Evolutionary conservation across 2,113 vertebrate genomes (phyloP), one percentile per base, ranked within the genome.

Genomic region (Corythaeola cristata): DNA sequence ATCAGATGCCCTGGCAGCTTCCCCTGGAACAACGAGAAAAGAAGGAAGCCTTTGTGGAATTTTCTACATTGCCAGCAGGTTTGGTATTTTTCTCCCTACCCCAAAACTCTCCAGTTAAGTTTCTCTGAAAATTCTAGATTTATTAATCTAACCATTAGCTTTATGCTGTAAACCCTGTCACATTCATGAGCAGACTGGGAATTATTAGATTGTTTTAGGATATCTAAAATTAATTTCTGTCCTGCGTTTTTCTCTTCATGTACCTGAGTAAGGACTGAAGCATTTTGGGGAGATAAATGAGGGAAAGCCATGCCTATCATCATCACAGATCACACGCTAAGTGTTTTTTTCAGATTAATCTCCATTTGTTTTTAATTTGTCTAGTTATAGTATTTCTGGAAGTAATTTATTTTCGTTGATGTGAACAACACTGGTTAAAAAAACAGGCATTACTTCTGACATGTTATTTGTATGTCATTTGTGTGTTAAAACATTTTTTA

Each of bases 1-100:
- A 99, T 97, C 99, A 99, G 98, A 98, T 99, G 98, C 99, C 99
- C 97, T 99, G 99, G 99, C 99, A 99, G 97, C 99, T 99, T 88
- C 98, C 99, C 2, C 93, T 99, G 94, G 99, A 99, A 94, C 99
- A 99, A 63, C 98, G 99, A 66, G 99, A 99, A 27, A 99, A 98
- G 95, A 99, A 98, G 95, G 99, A 99, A 97, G 99, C 99, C 97
- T 98, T 97, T 15, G 98, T 99, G 96, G 99, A 99, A 91, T 99
- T 99, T 98, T 99, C 98, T 95, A 99, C 99, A 0, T 98, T 99
- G 98, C 98, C 99, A n/a, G 98, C 99, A 98, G 99, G 99, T 99
- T 96, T 97, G 99, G 59, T 56, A 27, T 60, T 89, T 63, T 63
- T 32, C 15, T 88, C 28, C 76, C 45, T 90, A 49, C 15, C 24